Evolutionary conservation across 2,888 invertebrate species (phyloP), one percentile per base, ranked within the genome.

Genomic region (Leptinotarsa rubiginosa): DNA sequence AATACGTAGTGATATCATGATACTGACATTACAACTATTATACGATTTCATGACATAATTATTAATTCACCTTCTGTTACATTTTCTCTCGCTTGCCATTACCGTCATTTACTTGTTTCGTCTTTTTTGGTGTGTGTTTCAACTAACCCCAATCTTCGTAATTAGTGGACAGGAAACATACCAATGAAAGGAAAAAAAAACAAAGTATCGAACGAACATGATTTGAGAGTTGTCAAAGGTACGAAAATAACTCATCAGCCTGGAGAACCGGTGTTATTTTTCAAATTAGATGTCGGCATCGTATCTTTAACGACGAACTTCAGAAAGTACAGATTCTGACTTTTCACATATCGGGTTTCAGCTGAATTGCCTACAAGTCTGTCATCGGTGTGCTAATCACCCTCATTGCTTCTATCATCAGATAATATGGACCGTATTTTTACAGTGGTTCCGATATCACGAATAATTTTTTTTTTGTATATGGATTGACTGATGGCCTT

Each of bases 331-430:
- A 70, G 75, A 70, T 73, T 31, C 49, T 64, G 18, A 47, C 65
- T 62, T 64, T 56, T 65, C 41, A 75, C 62, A 50, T 67, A 69
- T 71, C 66, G 65, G 72, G 69, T 75, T 72, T 67, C 69, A 67
- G 65, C 56, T 54, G 31, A 66, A 47, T 75, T 72, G 72, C 76
- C 81, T 78, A 80, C 81, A 80, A 81, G 66, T 81, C 81, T 78
- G 77, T 84, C 84, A 81, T 69, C 84, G 78, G 75, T 59, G 65
- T 78, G 82, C 83, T 84, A 84, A 84, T 84, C 80, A 84, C 81
- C 78, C 75, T 80, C 81, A 78, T 79, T 83, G 78, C 80, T 80
- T 82, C 83, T 84, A 83, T 84, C 83, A 78, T 77, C 78, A 69
- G 50, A n/a, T 13, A 15, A 50, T 50, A 4, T 16, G 7, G 50